Evolutionary conservation across 2,888 invertebrate genomes (phyloP).

Genomic region (Chouioia cunea): DNA sequence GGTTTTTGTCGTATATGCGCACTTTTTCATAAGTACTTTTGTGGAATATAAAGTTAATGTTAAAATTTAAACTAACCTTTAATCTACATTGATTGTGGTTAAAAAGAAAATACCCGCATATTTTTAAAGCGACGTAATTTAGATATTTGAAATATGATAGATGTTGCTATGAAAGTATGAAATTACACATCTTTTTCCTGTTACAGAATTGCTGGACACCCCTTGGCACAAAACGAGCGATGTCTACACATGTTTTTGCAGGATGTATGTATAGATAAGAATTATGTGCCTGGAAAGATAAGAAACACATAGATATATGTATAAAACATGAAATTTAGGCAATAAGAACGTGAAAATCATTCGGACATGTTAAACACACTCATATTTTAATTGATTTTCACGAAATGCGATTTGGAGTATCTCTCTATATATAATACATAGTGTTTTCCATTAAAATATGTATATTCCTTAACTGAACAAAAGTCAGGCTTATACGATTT

Average conservation of each 20-base stretch:
- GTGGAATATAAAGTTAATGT: slow-evolving; percentile 24
- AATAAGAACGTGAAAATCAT: slow-evolving; percentile 48
- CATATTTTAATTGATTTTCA: slow-evolving; percentile 48
- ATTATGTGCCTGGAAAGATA: slow-evolving; percentile 99
- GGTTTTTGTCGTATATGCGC: slow-evolving; percentile 32
- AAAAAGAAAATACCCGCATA: slow-evolving; percentile 13
- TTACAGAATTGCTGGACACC: slow-evolving; percentile 95
- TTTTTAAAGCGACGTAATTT: not conserved
- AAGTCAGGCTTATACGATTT: slow-evolving; percentile 37
- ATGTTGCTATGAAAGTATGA: not conserved
- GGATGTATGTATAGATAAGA: slow-evolving; percentile 97
- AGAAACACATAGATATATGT: slow-evolving; percentile 82
- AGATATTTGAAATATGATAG: not conserved
- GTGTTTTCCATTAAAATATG: slow-evolving; percentile 42
- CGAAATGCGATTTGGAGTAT: slow-evolving; percentile 43
- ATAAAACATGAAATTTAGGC: slow-evolving; percentile 40
- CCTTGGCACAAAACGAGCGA: slow-evolving; percentile 97
- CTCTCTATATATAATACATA: slow-evolving; percentile 48
- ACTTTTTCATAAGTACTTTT: slow-evolving; percentile 4
- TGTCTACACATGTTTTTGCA: slow-evolving; percentile 99
- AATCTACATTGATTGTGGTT: slow-evolving; percentile 34
- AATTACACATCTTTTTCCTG: not conserved
- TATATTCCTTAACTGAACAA: slow-evolving; percentile 45
- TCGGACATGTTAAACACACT: slow-evolving; percentile 44
- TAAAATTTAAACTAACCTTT: slow-evolving; percentile 25